These are phyloP conservation scores for Nipponacmea schrenckii DNA, from an alignment of 2,888 invertebrate species.

Conservation along the genomic window DNA sequence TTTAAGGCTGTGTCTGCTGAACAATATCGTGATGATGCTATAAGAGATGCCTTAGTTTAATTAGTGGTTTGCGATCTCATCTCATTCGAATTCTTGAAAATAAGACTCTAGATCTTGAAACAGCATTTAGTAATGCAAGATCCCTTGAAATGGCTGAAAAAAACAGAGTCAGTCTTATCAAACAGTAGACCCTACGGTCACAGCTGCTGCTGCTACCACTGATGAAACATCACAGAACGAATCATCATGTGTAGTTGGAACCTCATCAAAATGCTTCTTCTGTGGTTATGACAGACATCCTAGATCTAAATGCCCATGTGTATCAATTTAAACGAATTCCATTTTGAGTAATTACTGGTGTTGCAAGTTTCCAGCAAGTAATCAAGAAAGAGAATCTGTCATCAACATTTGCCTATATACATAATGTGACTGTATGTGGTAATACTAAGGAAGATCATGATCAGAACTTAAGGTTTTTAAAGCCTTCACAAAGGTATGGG, in stretches of 20 bases:
- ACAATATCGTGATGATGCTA: too few species aligned
- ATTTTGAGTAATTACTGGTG: conserved; percentile 1
- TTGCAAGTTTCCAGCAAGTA: background rate
- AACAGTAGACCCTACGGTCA: too few species aligned
- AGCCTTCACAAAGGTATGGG: background rate
- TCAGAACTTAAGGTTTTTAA: background rate
- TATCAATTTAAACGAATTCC: conserved; percentile 4
- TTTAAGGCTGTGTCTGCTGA: background rate
- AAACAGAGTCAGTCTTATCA: too few species aligned
- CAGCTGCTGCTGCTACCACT: too few species aligned
- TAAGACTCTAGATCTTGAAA: too few species aligned
- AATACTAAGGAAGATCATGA: too few species aligned
- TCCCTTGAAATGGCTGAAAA: too few species aligned
- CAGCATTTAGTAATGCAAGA: too few species aligned
- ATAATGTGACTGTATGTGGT: conserved; percentile 1
- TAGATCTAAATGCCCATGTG: background rate
- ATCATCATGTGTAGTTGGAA: background rate
- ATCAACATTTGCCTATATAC: background rate
- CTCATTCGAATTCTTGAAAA: too few species aligned
- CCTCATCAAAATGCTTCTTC: background rate
- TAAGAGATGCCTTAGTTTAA: too few species aligned
- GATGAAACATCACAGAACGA: background rate
- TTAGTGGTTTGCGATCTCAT: too few species aligned
- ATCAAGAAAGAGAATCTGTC: background rate
- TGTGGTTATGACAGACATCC: background rate